Percentiles rank a stretch among this genome's conserved stretches.
Conservation (phyloP, 2,797 vertebrate species). For the Neomorphus geoffroyi region DNA sequence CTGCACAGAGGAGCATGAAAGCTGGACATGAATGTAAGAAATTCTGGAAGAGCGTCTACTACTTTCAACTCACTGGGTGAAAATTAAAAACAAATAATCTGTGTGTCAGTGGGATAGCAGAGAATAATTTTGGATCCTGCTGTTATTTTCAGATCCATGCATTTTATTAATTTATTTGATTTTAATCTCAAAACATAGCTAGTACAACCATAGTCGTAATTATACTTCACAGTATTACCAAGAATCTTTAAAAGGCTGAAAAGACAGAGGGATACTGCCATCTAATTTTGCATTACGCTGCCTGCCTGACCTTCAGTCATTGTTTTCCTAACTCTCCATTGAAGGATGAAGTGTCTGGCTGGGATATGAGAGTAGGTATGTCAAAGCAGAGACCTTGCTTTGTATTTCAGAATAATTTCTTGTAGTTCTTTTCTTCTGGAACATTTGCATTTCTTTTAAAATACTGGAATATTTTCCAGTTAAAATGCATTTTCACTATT, state of each 20-base stretch:
- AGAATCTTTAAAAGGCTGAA: neutral
- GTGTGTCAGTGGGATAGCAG: neutral
- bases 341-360: neutral
- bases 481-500: neutral
- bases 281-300: neutral
- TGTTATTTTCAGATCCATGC: slow-evolving; percentile 31
- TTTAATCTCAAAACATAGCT: slow-evolving; percentile 18
- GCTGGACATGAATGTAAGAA: neutral
- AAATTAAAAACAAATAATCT: slow-evolving; percentile 51
- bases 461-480: neutral
- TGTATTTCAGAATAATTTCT: neutral
- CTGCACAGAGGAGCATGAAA: neutral
- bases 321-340: neutral
- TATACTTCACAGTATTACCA: neutral
- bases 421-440: neutral
- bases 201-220: neutral
- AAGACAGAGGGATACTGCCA: neutral
- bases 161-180: slow-evolving; percentile 41
- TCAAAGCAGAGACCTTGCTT: neutral
- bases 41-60: rapidly evolving
- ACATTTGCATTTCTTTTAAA: neutral
- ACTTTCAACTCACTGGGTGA: slow-evolving; percentile 8
- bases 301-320: neutral
- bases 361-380: neutral
- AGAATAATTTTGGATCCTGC: slow-evolving; percentile 24